Evolutionary conservation across 2,797 vertebrate genomes (phyloP).

Genomic region (Emys orbicularis): DNA sequence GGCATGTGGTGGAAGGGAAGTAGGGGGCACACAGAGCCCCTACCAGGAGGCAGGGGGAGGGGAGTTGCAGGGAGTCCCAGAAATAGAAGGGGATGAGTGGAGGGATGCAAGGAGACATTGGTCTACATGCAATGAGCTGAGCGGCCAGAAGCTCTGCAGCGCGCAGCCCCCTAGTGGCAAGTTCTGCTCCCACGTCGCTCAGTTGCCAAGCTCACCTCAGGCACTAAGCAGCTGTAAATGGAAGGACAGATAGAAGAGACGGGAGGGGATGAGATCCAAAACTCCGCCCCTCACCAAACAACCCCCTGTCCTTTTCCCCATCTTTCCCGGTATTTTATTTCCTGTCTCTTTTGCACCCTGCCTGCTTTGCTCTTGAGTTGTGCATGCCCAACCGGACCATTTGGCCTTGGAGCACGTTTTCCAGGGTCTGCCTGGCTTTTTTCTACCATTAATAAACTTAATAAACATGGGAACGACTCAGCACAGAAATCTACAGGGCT

Average conservation of each 20-base stretch:
- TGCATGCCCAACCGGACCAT: background rate
- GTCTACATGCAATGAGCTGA: background rate
- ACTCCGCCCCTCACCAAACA: background rate
- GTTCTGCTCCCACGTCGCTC: background rate
- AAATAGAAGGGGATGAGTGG: background rate
- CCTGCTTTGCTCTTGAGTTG: background rate
- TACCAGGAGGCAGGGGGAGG: background rate
- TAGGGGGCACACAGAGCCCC: background rate
- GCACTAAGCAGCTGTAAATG: accelerated
- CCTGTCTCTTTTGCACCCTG: background rate
- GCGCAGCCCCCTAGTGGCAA: background rate
- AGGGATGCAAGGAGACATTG: background rate
- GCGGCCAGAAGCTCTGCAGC: background rate
- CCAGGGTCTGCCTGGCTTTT: background rate
- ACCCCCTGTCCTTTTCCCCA: background rate
- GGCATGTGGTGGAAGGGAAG: too few species aligned
- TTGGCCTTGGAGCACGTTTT: background rate
- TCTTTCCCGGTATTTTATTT: background rate
- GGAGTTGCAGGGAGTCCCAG: background rate
- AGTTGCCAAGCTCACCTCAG: background rate
- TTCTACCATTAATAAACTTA: background rate
- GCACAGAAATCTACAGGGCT: background rate
- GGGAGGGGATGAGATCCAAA: background rate
- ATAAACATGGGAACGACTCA: background rate
- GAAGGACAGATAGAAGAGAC: background rate